Base-by-base conservation (phyloP, 2,113 vertebrate genomes). In the Canis aureus region DNA sequence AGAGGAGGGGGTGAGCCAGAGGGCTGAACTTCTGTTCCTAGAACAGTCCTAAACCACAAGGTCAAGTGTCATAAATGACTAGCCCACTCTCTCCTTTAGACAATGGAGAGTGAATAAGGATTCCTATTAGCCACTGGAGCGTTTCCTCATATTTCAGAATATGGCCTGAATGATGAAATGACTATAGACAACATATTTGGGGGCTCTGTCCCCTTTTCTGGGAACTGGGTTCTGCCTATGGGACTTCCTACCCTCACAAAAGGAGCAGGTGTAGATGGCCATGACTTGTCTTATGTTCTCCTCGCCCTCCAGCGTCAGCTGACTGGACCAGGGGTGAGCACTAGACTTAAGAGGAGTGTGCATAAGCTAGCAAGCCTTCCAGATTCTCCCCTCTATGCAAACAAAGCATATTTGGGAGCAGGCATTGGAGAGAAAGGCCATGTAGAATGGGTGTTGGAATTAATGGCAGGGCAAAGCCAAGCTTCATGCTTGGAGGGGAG, bases 21-120 rank as follows among this genome's bases (percentile, higher is more conserved):
- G 29, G 43, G 23, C 43, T 94, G 9, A 82, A 59, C 10, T 19
- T 64, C 87, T 73, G 60, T 87, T 13, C 74, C 16, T 6, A 49
- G 82, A 22, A 91, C 7, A 84, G 38, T 71, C 53, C 49, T 74
- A 96, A 69, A 60, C 59, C 32, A 2, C 67, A 79, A 91, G 69
- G 49, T 90, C 55, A 95, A 85, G 6, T 92, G 35, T 97, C 71
- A 27, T 60, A 73, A 91, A 32, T 91, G 51, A 80, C 57, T 67
- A 57, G 78, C 5, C 35, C 16, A 82, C 17, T 62, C 22, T 86
- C n/a, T 88, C 22, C 51, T 69, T 83, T 38, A 88, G 11, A 67
- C n/a, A 69, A 4, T 27, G 66, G 71, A 43, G 60, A 82, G 22
- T 55, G 81, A 92, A 62, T 62, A 57, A 74, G 25, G 49, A 82